Evolutionary conservation across 2,113 vertebrate genomes (phyloP).

Genomic region (Toxotes chatareus): DNA sequence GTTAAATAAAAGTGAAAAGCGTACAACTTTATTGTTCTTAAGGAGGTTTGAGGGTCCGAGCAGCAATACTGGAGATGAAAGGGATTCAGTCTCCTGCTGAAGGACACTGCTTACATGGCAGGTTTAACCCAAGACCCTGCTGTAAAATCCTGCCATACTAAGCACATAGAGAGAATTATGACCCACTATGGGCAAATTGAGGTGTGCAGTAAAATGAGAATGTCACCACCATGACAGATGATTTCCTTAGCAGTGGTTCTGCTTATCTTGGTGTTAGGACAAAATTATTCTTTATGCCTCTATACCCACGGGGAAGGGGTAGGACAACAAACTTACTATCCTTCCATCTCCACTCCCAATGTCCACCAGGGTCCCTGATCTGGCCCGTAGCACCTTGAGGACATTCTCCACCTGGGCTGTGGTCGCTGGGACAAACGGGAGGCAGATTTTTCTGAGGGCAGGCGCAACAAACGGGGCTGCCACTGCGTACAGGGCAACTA

Average conservation of each 20-base stretch:
- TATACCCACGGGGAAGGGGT: neutral
- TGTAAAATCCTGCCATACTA: no score
- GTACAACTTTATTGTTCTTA: no score
- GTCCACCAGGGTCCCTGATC: constrained; percentile 89
- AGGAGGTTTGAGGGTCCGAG: no score
- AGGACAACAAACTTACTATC: constrained; percentile 87
- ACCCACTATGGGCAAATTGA: no score
- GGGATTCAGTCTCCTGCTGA: neutral
- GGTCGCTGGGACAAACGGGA: constrained; percentile 96
- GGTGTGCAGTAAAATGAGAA: neutral
- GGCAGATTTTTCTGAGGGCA: constrained; percentile 90
- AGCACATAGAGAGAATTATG: no score
- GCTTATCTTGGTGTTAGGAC: neutral
- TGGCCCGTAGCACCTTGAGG: constrained; percentile 81
- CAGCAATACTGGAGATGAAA: neutral
- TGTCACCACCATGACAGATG: neutral
- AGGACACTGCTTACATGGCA: neutral
- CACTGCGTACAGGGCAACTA: constrained; percentile 88
- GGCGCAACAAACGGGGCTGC: constrained; percentile 89
- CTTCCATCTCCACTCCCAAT: constrained; percentile 96
- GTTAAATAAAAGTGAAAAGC: neutral
- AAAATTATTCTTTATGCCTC: neutral
- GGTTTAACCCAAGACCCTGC: no score
- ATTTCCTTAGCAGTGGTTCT: neutral
- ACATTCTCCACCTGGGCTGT: constrained; percentile 90